Conservation (phyloP, 23 tunicate species). For the Pegea sp. region DNA sequence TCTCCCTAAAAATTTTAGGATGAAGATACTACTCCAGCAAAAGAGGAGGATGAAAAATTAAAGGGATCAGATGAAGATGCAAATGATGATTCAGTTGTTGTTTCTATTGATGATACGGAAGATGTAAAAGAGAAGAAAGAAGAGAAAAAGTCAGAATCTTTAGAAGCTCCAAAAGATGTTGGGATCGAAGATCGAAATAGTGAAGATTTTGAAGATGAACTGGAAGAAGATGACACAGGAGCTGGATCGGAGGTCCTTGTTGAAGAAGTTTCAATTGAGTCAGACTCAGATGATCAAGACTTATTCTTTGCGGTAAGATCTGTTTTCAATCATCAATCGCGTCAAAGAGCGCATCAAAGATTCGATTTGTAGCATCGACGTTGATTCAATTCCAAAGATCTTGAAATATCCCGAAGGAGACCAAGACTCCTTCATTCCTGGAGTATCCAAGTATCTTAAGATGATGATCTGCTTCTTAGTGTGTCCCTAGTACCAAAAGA, state of each 20-base stretch:
- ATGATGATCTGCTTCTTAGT: no score
- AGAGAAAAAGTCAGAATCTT: conserved; percentile 4
- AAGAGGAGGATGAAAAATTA: background rate
- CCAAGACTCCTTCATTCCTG: no score
- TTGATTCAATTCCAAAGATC: no score
- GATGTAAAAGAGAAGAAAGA: background rate
- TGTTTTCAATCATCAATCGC: no score
- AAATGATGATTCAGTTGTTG: background rate
- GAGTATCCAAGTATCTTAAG: no score
- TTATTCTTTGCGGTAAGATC: background rate
- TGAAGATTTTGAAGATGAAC: conserved; percentile 39
- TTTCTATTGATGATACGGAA: background rate
- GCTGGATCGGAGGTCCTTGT: background rate
- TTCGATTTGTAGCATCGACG: no score
- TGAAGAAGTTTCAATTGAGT: background rate
- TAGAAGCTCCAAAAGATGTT: conserved; percentile 52
- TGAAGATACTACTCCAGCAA: no score
- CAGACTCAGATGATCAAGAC: background rate
- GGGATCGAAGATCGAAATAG: conserved; percentile 32
- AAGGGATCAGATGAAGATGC: background rate
- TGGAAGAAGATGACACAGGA: background rate
- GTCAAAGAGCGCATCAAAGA: no score
- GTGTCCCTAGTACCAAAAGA: no score
- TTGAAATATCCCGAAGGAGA: no score
- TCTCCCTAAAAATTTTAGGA: no score